Conservation (phyloP, 2,113 vertebrate genomes). For the Dromas ardeola region DNA sequence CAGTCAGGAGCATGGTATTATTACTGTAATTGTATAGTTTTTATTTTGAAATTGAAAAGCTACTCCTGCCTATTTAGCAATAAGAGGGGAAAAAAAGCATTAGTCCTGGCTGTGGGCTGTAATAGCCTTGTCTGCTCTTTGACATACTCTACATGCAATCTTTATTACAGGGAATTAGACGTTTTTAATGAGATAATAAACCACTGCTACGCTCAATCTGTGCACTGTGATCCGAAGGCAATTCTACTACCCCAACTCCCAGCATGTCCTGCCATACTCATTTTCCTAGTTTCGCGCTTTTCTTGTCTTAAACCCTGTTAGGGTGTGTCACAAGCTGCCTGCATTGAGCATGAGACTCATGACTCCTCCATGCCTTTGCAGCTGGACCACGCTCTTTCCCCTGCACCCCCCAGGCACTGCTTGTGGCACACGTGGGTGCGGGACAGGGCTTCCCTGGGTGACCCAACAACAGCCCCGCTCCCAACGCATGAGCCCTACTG, state of each 20-base stretch:
- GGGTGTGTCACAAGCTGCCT: neutral
- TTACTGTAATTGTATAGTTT: neutral
- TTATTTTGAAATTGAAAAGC: conserved; percentile 36
- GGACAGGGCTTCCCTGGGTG: neutral
- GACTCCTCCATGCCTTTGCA: neutral
- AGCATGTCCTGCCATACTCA: neutral
- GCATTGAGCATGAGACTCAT: neutral
- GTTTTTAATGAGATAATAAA: conserved; percentile 61
- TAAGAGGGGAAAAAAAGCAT: neutral
- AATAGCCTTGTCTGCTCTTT: neutral
- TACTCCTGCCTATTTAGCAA: conserved; percentile 18
- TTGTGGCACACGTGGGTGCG: rapidly evolving
- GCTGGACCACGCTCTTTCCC: neutral
- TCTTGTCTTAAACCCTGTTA: neutral
- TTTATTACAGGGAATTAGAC: conserved; percentile 14
- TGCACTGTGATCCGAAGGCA: neutral
- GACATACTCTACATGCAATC: neutral
- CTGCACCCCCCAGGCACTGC: neutral
- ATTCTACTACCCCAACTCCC: neutral
- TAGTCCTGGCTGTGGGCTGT: neutral
- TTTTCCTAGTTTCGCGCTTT: neutral
- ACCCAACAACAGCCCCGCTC: neutral
- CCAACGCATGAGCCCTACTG: rapidly evolving
- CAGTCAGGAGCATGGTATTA: conserved; percentile 34
- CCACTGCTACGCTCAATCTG: conserved; percentile 39